Evolutionary conservation across 2,113 vertebrate genomes (phyloP), one percentile per base, ranked within the genome.

Genomic region (Collichthys lucidus): DNA sequence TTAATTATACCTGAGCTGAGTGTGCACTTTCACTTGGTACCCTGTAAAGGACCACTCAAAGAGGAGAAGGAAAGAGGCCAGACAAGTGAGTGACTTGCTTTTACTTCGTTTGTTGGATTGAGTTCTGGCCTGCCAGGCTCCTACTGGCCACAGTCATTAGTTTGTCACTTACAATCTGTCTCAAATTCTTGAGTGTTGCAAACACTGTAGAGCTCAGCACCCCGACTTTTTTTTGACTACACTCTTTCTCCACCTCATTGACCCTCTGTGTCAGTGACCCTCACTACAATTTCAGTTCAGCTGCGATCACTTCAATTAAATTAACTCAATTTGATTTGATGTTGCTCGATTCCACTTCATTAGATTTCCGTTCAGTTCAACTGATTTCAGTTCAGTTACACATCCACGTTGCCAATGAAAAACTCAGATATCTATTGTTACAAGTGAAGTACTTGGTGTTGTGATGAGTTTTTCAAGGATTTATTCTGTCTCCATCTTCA

Each of bases 121-220:
- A 76, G 87, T 88, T 91, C 86, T 14, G 46, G 66, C 63, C 87
- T 85, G 83, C 82, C 79, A 60, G 73, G 82, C 83, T 80, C 61
- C 19, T 42, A 74, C 65, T 12, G 86, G 75, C 83, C 82, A 78
- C 65, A 44, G 82, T 86, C 87, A 89, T 91, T 92, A 90, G 84
- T 79, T 83, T 91, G 88, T 92, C 92, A 87, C 89, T 91, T 92
- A 77, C 88, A 90, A 92, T 93, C 87, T 85, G 70, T 68, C 71
- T 92, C 89, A 91, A 71, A 74, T 53, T 24, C 84, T 55, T 9
- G 7, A 35, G 35, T 40, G 46, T 61, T 22, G 52, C 80, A 77
- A 77, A 57, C 66, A 68, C 71, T 57, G 66, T 11, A 0, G 57
- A 68, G 53, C 76, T 64, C 64, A 16, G 47, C 67, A 82, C 47